Percentiles rank a stretch among this genome's conserved stretches.
Evolutionary conservation across 2,113 vertebrate genomes (phyloP).

Genomic region (Pterocles gutturalis): DNA sequence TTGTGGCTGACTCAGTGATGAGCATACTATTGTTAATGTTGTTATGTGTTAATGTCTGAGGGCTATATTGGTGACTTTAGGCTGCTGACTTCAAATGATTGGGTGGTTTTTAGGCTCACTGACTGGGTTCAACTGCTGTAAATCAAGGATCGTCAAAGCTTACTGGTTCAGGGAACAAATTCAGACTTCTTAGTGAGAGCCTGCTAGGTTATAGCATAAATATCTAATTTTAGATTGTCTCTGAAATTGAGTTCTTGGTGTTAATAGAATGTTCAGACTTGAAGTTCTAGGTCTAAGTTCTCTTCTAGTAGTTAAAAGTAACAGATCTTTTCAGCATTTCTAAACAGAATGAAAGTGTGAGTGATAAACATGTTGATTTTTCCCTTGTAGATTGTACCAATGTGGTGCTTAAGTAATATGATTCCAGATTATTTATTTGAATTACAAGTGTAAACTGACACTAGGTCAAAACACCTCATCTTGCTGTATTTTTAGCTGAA

Average conservation of each 20-base stretch:
- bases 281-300: not conserved
- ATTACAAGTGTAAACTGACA: not conserved
- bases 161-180: not conserved
- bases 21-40: not conserved
- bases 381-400: not conserved
- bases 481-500: not conserved
- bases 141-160: not conserved
- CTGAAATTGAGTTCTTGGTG: not conserved
- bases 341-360: not conserved
- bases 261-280: not conserved
- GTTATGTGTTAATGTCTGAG: not conserved
- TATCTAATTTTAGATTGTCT: not conserved
- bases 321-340: not conserved
- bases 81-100: not conserved
- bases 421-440: not conserved
- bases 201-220: not conserved
- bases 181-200: not conserved
- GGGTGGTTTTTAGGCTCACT: not conserved
- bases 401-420: not conserved
- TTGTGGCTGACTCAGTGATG: not conserved
- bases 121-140: not conserved
- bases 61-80: not conserved
- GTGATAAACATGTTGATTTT: not conserved
- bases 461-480: fast-evolving
- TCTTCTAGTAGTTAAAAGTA: not conserved